These are phyloP conservation scores for Chlamydotis undulata DNA, from an alignment of 2,113 vertebrate genomes.

Conservation along the genomic window DNA sequence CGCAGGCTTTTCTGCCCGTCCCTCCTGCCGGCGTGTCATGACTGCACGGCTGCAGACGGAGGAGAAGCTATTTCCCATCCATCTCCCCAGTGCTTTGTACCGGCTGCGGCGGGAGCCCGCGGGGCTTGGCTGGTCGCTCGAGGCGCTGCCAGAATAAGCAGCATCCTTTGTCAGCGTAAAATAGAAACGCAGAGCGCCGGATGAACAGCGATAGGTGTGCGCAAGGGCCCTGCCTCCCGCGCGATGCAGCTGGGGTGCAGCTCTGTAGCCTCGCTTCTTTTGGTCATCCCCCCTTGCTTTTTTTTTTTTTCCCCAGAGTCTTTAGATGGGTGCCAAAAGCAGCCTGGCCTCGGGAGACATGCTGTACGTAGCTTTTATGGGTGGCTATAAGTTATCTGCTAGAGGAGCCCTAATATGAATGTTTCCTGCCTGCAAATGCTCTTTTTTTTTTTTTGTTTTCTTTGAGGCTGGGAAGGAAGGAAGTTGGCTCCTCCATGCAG, in stretches of 20 bases:
- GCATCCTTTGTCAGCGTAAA: background rate
- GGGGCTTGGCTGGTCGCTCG: background rate
- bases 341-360: background rate
- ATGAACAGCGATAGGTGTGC: fast-evolving
- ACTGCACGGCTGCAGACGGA: background rate
- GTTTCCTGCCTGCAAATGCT: background rate
- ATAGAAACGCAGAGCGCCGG: background rate
- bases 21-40: background rate
- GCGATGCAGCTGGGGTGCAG: fast-evolving
- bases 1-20: background rate
- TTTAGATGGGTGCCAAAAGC: background rate
- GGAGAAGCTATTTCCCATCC: background rate
- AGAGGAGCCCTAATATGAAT: background rate
- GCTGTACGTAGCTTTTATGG: background rate
- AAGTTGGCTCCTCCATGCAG: background rate
- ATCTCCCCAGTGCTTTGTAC: background rate
- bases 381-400: background rate
- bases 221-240: background rate
- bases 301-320: background rate
- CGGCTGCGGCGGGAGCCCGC: background rate
- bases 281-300: background rate
- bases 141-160: background rate
- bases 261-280: background rate
- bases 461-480: background rate
- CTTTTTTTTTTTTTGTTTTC: background rate